Conservation (phyloP, 2,113 vertebrate genomes). For the Stigmatopora argus region DNA sequence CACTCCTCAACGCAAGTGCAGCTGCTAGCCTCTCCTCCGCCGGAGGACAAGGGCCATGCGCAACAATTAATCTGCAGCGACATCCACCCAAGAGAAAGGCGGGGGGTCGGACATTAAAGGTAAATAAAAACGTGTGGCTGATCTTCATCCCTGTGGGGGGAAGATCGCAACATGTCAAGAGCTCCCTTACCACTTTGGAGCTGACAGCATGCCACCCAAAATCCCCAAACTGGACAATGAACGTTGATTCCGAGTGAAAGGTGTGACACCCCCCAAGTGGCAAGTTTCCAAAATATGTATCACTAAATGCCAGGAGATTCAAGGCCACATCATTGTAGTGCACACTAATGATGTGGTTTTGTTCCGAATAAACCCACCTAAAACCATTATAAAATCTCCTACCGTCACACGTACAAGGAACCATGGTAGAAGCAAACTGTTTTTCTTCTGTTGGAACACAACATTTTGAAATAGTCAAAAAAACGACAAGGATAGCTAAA, state of each 20-base stretch:
- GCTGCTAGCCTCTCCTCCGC: conserved; percentile 20
- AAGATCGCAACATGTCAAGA: conserved; percentile 7
- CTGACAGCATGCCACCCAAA: conserved; percentile 29
- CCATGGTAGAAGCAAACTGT: no score
- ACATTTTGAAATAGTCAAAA: no score
- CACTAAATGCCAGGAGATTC: not conserved
- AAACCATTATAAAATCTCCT: no score
- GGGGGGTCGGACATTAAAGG: conserved; percentile 25
- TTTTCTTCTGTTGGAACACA: no score
- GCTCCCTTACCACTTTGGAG: conserved; percentile 4
- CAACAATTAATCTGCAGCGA: conserved; percentile 40
- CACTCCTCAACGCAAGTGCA: conserved; percentile 22
- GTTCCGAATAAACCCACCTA: no score
- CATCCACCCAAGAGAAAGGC: conserved; percentile 29
- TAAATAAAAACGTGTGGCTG: conserved; percentile 26
- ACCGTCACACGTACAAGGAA: no score
- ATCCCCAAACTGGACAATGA: conserved; percentile 15
- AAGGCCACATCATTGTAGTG: no score
- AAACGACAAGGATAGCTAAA: no score
- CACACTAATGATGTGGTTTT: not conserved
- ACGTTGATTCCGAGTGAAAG: conserved; percentile 34
- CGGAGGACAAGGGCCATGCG: conserved; percentile 32
- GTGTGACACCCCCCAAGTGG: conserved; percentile 20
- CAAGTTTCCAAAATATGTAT: conserved; percentile 9
- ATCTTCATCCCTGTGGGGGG: conserved; percentile 6